Base-by-base conservation (phyloP, 2,888 invertebrate genomes). In the Apamea anceps region DNA sequence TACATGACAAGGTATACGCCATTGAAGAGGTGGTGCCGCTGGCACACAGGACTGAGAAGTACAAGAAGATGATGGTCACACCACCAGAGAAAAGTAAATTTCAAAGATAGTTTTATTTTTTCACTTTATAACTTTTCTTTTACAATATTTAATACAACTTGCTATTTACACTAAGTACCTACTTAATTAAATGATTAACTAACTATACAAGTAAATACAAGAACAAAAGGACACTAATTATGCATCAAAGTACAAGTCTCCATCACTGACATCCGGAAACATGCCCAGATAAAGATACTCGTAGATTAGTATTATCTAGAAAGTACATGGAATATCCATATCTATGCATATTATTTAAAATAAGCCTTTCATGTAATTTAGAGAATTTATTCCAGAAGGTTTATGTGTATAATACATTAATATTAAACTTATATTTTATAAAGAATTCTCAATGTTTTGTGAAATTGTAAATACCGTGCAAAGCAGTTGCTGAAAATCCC, bases 1-100 rank as follows among this genome's bases (percentile, higher is more conserved):
- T 98, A 72, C 95, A 95, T 8, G 97, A 98, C 90, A 98, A 98
- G 90, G 95, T 98, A 75, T 98, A 97, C 95, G 95, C 95, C 51
- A 98, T 98, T 80, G 98, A 98, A 91, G 92, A 97, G 72, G 95
- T 96, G 0, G 94, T 96, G 60, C 95, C 97, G 21, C 77, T 97
- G 42, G 87, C 87, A 0, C 93, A 97, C 4, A 95, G 97, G 89
- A 95, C 93, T 65, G 89, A 93, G 0, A 95, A 97, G 67, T 95
- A 97, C 82, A 95, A 94, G 6, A 88, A 92, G 45, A 81, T 92
- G 67, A 95, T 96, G 92, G 82, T 75, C 10, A 93, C 92, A 8
- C 85, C 85, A n/a, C 92, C 94, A 79, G 93, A 96, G 85, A 94
- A 94, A 94, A 90, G 97, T 96, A 90, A 92, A 94, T 87, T 45